A percentile compares a stretch with the other conserved stretches of the same genome.
Conservation (phyloP, 2,797 vertebrate species). For the Eulemur coronatus region DNA sequence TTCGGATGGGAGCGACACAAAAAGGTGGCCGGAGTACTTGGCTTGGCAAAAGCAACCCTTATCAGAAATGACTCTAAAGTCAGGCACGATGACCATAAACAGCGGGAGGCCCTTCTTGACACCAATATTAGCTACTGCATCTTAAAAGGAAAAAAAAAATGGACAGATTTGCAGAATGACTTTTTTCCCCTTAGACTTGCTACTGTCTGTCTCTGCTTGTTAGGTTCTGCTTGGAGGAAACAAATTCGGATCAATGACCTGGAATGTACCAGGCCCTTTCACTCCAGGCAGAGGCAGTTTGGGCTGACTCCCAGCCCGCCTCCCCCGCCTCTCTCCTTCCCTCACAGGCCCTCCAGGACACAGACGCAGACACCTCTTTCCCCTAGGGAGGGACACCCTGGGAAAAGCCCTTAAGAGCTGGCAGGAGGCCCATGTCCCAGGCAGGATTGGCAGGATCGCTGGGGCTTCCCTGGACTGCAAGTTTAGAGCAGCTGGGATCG, state of each 20-base stretch:
- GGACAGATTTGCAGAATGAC: neutral
- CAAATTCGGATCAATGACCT: neutral
- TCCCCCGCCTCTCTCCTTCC: neutral
- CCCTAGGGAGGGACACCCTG: neutral
- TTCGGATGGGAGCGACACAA: neutral
- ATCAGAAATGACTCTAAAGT: neutral
- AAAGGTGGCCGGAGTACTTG: neutral
- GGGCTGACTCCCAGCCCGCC: neutral
- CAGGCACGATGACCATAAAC: neutral
- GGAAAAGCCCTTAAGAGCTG: neutral
- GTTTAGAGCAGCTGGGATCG: constrained; percentile 60
- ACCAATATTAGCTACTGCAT: neutral
- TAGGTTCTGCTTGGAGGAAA: neutral
- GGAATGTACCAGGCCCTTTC: neutral
- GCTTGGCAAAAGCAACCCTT: neutral
- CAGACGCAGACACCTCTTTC: neutral
- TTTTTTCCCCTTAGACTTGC: neutral
- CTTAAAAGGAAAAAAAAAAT: neutral
- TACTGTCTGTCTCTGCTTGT: neutral
- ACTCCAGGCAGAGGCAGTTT: neutral
- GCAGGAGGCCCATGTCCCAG: neutral
- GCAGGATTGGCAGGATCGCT: neutral
- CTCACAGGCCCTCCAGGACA: neutral
- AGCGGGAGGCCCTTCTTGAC: neutral
- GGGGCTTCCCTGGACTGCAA: constrained; percentile 36